Evolutionary conservation across 1,140 invertebrate species (phyloP), one percentile per base, ranked within the genome.

Genomic region (Sitodiplosis mosellana): DNA sequence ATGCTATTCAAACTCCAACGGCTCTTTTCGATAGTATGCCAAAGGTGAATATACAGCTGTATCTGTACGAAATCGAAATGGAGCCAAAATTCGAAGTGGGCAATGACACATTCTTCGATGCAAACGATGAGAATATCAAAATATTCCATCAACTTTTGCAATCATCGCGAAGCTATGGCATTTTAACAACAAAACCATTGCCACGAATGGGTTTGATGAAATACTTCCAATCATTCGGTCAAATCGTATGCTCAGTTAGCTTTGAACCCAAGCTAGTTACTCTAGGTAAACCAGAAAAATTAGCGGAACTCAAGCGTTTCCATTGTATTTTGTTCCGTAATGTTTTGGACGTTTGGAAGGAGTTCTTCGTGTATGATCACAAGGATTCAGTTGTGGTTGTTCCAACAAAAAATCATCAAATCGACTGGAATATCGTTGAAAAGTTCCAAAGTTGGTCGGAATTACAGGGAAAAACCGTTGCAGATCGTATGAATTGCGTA

Each of bases 211-310:
- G 74, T 42, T 61, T 70, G 41, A 97, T 97, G 71, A 85, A 91
- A 0, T 73, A 94, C 46, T 97, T 82, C 59, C 78, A 88, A 42
- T 74, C 80, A 17, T 76, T 81, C 17, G 92, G 92, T 1, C 77
- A 88, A 63, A 70, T 94, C 2, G 66, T 68, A 42, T 77, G 88
- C 0, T 42, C 52, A 34, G 55, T 14, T 55, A 68, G 14, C 51
- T 91, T 7, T 59, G 60, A 53, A 51, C 69, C 22, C 70, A 82
- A 57, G 1, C 47, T 53, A 45, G 6, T 60, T 7, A 7, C 55
- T 80, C 56, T 72, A 83, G n/a, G 52, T 67, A 37, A 50, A 67
- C 7, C 59, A 85, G 3, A 73, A 69, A 60, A 63, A 43, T 36
- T 62, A 21, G 45, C 53, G 14, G 22, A 47, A 21, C 45, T 65